Conservation (phyloP, 2,113 vertebrate genomes). For the Gymnocephalus cernua region DNA sequence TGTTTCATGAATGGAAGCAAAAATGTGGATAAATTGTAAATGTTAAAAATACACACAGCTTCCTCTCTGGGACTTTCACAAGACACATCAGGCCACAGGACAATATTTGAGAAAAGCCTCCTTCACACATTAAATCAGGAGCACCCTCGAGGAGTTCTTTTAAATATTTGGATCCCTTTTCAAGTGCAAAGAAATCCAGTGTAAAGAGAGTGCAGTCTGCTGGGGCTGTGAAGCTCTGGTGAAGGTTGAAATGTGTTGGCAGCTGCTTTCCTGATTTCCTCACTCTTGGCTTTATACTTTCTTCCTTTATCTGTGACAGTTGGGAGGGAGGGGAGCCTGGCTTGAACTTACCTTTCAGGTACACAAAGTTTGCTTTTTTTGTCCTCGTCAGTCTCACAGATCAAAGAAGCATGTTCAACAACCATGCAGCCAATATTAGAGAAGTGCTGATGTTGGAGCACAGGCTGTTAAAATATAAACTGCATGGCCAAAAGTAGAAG, state of each 20-base stretch:
- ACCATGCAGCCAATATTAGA: background rate
- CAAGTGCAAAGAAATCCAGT: constrained; percentile 21
- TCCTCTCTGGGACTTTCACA: constrained; percentile 10
- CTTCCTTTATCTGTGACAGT: constrained; percentile 16
- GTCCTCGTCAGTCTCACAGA: background rate
- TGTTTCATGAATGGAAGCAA: constrained; percentile 4
- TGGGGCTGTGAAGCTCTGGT: constrained; percentile 39
- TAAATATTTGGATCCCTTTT: constrained; percentile 50
- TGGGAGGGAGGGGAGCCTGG: background rate
- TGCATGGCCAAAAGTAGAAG: background rate
- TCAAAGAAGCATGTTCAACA: background rate
- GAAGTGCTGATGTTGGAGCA: background rate
- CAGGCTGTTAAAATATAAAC: too few relatives aligned
- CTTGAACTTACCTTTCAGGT: constrained; percentile 1
- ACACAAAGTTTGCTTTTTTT: background rate
- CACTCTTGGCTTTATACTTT: constrained; percentile 15
- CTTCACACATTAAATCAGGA: constrained; percentile 33
- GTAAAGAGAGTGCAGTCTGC: constrained; percentile 17
- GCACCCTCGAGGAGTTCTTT: constrained; percentile 30
- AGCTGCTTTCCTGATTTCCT: constrained; percentile 37
- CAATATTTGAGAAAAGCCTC: constrained; percentile 39
- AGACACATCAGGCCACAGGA: constrained; percentile 38
- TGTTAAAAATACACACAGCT: constrained; percentile 10
- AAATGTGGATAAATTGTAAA: constrained; percentile 14
- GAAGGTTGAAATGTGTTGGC: constrained; percentile 50